phyloP scores from a whole-genome alignment of 2,888 invertebrate species.

The Dryomyza anilis region DNA sequence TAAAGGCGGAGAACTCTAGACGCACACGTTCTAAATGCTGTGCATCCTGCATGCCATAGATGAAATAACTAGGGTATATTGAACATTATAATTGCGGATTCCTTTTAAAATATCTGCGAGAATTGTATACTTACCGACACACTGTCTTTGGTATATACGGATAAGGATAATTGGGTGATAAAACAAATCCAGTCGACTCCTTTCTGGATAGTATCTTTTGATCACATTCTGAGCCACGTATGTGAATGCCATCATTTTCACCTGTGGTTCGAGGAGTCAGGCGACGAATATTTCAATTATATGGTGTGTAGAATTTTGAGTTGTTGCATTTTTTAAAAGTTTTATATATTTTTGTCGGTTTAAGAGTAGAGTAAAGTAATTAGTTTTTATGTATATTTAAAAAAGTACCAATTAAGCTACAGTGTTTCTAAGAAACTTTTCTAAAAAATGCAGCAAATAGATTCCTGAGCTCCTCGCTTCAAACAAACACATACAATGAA shows the following conservation, averaged over 20 bases:
- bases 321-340: constrained; percentile 41
- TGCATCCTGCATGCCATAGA: constrained; percentile 97
- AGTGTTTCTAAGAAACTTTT: too few species aligned
- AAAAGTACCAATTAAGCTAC: not conserved
- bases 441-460: constrained; percentile 22
- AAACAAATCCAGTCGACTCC: constrained; percentile 89
- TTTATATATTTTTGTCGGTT: constrained; percentile 16
- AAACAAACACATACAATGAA: constrained; percentile 23
- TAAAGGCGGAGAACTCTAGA: constrained; percentile 85
- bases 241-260: constrained; percentile 92
- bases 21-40: constrained; percentile 94
- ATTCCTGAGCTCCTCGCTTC: not conserved
- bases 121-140: constrained; percentile 72
- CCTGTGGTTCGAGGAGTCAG: constrained; percentile 61
- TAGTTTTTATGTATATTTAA: not conserved
- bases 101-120: too few species aligned
- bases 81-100: not conserved
- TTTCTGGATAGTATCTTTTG: constrained; percentile 94
- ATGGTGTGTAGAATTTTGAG: constrained; percentile 32
- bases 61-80: constrained; percentile 74
- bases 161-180: constrained; percentile 95
- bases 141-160: constrained; percentile 95
- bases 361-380: constrained; percentile 11
- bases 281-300: constrained; percentile 17
- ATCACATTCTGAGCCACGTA: constrained; percentile 97